Evolutionary conservation across 2,888 invertebrate genomes (phyloP).

Genomic region (Andricus curvator): DNA sequence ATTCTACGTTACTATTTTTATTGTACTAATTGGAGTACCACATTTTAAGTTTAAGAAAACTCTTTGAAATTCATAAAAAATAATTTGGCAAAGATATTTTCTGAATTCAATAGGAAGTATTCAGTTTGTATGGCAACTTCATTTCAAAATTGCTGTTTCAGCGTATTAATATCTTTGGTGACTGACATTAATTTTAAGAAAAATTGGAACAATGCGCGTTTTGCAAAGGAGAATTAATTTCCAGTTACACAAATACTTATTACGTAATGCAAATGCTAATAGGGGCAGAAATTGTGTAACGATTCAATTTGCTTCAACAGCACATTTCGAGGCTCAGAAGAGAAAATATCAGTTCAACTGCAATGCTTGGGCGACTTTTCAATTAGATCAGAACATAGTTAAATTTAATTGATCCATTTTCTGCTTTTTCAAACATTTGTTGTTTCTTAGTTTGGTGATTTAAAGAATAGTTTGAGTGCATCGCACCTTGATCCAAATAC

Average conservation of each 20-base stretch:
- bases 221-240: slow-evolving; percentile 17
- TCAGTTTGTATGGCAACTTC: neutral
- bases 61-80: neutral
- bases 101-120: neutral
- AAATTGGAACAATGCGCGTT: slow-evolving; percentile 7
- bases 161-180: neutral
- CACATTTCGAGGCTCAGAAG: neutral
- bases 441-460: neutral
- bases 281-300: slow-evolving; percentile 27
- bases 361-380: neutral
- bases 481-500: slow-evolving; percentile 18
- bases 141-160: slow-evolving; percentile 13
- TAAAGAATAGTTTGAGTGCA: slow-evolving; percentile 12
- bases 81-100: neutral
- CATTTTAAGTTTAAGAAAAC: neutral
- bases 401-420: neutral
- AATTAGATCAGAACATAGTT: neutral
- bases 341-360: neutral
- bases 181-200: slow-evolving; percentile 15
- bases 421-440: neutral
- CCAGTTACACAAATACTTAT: slow-evolving; percentile 15
- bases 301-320: slow-evolving; percentile 19
- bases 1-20: too few relatives aligned
- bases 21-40: too few relatives aligned
- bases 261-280: slow-evolving; percentile 17